phyloP scores from a whole-genome alignment of 2,113 vertebrate genomes.

The Clarias gariepinus region DNA sequence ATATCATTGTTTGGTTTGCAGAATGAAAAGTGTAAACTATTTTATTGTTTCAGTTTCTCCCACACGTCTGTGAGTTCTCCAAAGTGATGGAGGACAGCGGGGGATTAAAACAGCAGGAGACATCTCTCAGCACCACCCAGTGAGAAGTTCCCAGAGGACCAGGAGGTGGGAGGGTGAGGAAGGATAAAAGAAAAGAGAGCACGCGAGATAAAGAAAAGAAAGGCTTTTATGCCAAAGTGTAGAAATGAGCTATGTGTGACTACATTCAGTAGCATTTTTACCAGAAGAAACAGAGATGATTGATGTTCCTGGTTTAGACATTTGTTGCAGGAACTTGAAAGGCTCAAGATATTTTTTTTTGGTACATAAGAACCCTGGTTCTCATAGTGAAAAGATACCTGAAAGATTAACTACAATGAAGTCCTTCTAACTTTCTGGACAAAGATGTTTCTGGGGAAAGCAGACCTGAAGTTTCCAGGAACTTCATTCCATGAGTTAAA shows the following conservation, averaged over 20 bases:
- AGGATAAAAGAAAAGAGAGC: slow-evolving; percentile 15
- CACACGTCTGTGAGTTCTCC: neutral
- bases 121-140: neutral
- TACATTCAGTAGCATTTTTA: neutral
- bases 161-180: neutral
- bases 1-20: neutral
- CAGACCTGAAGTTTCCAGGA: neutral
- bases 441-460: too few species aligned
- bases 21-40: neutral
- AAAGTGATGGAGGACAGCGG: neutral
- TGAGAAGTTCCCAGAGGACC: slow-evolving; percentile 9
- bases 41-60: slow-evolving; percentile 20
- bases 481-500: too few species aligned
- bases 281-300: neutral
- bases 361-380: too few species aligned
- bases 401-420: neutral
- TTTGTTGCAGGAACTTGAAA: neutral
- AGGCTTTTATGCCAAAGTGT: neutral
- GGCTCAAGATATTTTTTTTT: neutral
- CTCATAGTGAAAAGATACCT: too few species aligned
- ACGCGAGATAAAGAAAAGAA: neutral
- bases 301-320: neutral
- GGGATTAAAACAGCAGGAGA: slow-evolving; percentile 8
- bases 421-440: neutral
- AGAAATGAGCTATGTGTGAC: neutral